phyloP scores from a whole-genome alignment of 2,888 invertebrate species.

The Oscheius sp. region DNA sequence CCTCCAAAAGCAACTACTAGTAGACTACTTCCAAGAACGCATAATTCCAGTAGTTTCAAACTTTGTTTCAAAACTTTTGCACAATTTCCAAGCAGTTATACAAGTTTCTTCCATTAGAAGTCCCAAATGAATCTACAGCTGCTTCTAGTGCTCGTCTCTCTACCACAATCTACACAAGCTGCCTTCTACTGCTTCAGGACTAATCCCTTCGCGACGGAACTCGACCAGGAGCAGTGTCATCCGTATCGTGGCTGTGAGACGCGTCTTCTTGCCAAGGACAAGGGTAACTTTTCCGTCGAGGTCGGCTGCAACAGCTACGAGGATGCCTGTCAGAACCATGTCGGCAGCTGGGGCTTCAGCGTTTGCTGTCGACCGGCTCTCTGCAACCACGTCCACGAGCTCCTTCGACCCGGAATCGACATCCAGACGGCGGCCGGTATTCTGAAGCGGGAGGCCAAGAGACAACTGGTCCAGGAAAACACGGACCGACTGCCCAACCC shows the following conservation, averaged over 20 bases:
- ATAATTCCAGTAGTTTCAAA: too few species aligned
- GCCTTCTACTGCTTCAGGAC: constrained; percentile 1
- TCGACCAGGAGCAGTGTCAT: background rate
- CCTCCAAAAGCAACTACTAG: too few species aligned
- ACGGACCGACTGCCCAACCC: too few species aligned
- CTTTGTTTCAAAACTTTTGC: too few species aligned
- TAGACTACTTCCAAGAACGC: too few species aligned
- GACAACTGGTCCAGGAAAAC: too few species aligned
- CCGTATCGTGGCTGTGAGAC: background rate
- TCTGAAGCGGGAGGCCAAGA: too few species aligned
- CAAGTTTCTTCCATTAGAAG: too few species aligned
- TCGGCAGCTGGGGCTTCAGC: background rate
- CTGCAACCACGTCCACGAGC: background rate
- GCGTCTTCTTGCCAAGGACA: background rate
- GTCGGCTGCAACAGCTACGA: background rate
- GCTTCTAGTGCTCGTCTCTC: background rate
- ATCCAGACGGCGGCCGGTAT: too few species aligned
- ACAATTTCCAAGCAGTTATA: too few species aligned
- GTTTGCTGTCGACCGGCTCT: background rate
- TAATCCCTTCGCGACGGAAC: background rate
- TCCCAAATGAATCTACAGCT: background rate
- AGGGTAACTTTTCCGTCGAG: background rate
- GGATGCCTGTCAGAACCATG: background rate
- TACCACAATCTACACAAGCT: background rate
- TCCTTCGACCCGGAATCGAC: background rate